Evolutionary conservation across 2,888 invertebrate genomes (phyloP).

Genomic region (Tetrapedia diversipes): DNA sequence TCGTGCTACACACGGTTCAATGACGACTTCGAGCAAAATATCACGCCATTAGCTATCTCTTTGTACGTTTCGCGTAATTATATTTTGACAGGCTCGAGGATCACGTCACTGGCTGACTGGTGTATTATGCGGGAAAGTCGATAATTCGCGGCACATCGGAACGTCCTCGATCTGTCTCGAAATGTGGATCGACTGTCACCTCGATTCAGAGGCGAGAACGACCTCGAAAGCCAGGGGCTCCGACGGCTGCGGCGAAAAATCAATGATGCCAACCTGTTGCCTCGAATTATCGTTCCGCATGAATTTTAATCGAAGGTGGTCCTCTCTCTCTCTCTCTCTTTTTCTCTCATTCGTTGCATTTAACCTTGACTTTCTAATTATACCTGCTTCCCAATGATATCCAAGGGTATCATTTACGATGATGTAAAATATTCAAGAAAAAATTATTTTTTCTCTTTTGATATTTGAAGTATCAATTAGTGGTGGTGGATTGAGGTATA

Average conservation of each 20-base stretch:
- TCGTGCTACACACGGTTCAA: not conserved
- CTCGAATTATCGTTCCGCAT: slow-evolving; percentile 56
- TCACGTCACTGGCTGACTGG: not conserved
- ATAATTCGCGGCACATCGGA: slow-evolving; percentile 34
- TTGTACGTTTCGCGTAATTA: not conserved
- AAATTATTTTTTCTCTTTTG: too few relatives aligned
- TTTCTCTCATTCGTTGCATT: not conserved
- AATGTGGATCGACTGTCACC: slow-evolving; percentile 41
- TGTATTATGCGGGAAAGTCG: slow-evolving; percentile 3
- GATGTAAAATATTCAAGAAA: too few relatives aligned
- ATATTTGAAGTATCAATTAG: too few relatives aligned
- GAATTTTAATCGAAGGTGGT: slow-evolving; percentile 38
- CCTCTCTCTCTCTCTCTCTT: not conserved
- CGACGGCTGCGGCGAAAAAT: slow-evolving; percentile 47
- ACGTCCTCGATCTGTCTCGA: slow-evolving; percentile 42
- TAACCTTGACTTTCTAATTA: slow-evolving; percentile 39
- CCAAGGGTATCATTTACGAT: slow-evolving; percentile 20
- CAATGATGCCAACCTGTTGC: slow-evolving; percentile 62
- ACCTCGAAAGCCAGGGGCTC: slow-evolving; percentile 23
- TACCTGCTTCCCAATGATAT: slow-evolving; percentile 3
- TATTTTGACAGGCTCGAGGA: not conserved
- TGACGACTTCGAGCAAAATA: not conserved
- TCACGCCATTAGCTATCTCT: too few relatives aligned
- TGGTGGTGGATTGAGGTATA: too few relatives aligned
- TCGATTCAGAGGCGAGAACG: slow-evolving; percentile 35